phyloP scores from a whole-genome alignment of 1,140 invertebrate species.

The Bicyclus anynana region DNA sequence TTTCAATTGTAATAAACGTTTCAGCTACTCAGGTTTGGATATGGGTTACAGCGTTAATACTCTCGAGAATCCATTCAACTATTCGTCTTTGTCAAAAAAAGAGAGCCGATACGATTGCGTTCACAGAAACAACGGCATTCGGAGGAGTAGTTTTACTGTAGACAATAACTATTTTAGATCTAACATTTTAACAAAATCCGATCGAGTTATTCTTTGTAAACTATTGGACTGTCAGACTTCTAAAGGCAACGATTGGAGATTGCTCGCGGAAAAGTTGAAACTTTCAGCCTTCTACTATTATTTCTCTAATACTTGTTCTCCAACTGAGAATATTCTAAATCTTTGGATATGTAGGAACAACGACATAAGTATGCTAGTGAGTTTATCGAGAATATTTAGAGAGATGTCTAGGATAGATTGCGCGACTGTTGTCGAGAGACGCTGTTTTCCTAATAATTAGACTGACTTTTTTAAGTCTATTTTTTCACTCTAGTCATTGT shows the following conservation, averaged over 20 bases:
- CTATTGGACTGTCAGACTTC: constrained; percentile 93
- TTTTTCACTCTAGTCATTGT: constrained; percentile 21
- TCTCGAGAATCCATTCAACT: constrained; percentile 70
- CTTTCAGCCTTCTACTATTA: constrained; percentile 97
- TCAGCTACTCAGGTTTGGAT: constrained; percentile 64
- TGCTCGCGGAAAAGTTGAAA: constrained; percentile 93
- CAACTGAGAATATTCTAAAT: constrained; percentile 96
- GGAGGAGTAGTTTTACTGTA: constrained; percentile 54
- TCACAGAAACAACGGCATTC: constrained; percentile 50
- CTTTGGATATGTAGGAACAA: constrained; percentile 96
- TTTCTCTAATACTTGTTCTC: constrained; percentile 96
- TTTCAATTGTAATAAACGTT: constrained; percentile 67
- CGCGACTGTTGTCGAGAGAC: constrained; percentile 89
- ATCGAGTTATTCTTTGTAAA: constrained; percentile 91
- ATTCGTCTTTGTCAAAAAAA: constrained; percentile 68
- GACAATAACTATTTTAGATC: constrained; percentile 67
- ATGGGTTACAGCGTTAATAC: constrained; percentile 61
- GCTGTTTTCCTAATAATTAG: constrained; percentile 66
- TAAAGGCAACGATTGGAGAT: constrained; percentile 95
- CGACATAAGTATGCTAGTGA: constrained; percentile 87
- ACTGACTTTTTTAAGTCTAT: constrained; percentile 24
- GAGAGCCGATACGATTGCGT: constrained; percentile 62
- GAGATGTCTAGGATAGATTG: constrained; percentile 96
- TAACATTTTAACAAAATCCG: constrained; percentile 68
- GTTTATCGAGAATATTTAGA: constrained; percentile 92